Conservation (phyloP, 2,888 invertebrate genomes). For the Coremacera marginata region DNA sequence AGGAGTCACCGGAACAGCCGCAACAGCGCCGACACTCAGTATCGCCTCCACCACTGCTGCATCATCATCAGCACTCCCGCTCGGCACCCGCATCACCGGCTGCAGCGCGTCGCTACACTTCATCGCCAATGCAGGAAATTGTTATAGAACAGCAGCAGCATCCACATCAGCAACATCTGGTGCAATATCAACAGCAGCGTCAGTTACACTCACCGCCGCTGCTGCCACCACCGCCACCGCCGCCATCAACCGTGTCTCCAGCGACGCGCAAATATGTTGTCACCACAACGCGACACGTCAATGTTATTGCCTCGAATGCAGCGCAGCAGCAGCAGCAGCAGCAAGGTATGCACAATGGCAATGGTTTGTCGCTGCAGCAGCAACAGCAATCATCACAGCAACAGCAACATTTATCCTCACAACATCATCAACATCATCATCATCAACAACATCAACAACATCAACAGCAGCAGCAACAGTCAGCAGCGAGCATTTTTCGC, state of each 20-base stretch:
- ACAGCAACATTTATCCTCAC: constrained; percentile 46
- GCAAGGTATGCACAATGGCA: constrained; percentile 47
- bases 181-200: constrained; percentile 45
- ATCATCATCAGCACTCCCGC: constrained; percentile 32
- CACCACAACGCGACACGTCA: constrained; percentile 62
- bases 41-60: constrained; percentile 37
- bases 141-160: constrained; percentile 29
- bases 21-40: constrained; percentile 35
- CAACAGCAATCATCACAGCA: constrained; percentile 48
- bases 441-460: constrained; percentile 32
- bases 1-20: constrained; percentile 54
- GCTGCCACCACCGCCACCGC: constrained; percentile 45
- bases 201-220: constrained; percentile 50
- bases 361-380: constrained; percentile 48
- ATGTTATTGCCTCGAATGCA: constrained; percentile 64
- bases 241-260: constrained; percentile 47
- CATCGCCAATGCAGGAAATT: constrained; percentile 48
- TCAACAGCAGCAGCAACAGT: constrained; percentile 44
- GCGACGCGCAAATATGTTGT: constrained; percentile 64
- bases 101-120: constrained; percentile 54
- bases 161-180: constrained; percentile 38
- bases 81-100: constrained; percentile 42
- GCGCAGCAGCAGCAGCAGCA: constrained; percentile 53
- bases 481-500: constrained; percentile 58
- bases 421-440: constrained; percentile 43